Percentiles rank a stretch among this genome's conserved stretches.
Evolutionary conservation across 2,888 invertebrate genomes (phyloP).

Genomic region (Erpobdella octoculata): DNA sequence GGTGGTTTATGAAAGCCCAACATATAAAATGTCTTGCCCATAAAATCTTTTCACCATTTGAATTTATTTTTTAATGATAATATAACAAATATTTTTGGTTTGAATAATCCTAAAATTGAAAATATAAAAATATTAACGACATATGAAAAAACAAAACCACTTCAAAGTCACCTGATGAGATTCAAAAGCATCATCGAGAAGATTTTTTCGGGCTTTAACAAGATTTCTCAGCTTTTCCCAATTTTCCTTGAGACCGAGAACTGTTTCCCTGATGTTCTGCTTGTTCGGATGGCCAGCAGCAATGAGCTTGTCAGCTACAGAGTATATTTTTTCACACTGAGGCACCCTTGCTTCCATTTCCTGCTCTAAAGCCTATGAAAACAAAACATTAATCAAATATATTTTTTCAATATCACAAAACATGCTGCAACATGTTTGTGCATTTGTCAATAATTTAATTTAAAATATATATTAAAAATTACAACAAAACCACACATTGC

Average conservation of each 20-base stretch:
- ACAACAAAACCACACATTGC: not conserved
- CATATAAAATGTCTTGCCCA: too few species aligned
- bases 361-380: slow-evolving; percentile 58
- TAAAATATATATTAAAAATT: not conserved
- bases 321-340: slow-evolving; percentile 55
- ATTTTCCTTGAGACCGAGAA: slow-evolving; percentile 71
- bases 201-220: slow-evolving; percentile 58
- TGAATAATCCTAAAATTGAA: too few species aligned
- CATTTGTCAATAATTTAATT: not conserved
- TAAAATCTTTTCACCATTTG: too few species aligned
- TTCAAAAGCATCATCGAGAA: slow-evolving; percentile 77
- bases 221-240: slow-evolving; percentile 83
- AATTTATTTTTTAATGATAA: too few species aligned
- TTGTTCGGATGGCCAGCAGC: slow-evolving; percentile 73
- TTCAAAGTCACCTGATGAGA: slow-evolving; percentile 68
- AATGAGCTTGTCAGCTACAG: slow-evolving; percentile 67
- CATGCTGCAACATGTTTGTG: not conserved
- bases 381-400: too few species aligned
- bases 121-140: too few species aligned
- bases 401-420: not conserved
- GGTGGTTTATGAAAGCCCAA: too few species aligned
- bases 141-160: too few species aligned
- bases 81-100: too few species aligned
- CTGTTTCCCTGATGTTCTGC: slow-evolving; percentile 71
- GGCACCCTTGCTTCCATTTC: slow-evolving; percentile 66